phyloP scores from a whole-genome alignment of 1,140 invertebrate species.

The Temnothorax longispinosus region DNA sequence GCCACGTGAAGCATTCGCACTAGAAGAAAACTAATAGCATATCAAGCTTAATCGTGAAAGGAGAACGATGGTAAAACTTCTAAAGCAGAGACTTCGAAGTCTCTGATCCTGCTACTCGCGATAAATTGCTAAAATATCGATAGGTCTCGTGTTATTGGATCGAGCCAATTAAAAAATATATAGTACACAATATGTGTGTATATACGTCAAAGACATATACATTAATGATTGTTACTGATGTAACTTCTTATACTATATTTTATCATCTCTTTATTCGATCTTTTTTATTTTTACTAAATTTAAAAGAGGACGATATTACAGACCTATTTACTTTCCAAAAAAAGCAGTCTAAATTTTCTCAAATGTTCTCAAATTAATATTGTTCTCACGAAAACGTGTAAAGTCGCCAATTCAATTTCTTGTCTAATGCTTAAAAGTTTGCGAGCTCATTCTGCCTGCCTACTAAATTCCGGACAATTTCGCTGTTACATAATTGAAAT shows the following conservation, averaged over 20 bases:
- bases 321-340: not conserved
- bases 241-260: not conserved
- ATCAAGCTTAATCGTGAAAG: constrained; percentile 62
- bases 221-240: not conserved
- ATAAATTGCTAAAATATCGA: constrained; percentile 28
- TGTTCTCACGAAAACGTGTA: constrained; percentile 1
- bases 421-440: not conserved
- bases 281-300: not conserved
- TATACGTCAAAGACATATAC: not conserved
- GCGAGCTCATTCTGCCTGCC: not conserved
- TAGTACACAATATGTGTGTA: not conserved
- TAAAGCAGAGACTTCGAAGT: not conserved
- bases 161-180: not conserved
- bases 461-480: constrained; percentile 30
- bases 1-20: constrained; percentile 23
- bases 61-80: constrained; percentile 26
- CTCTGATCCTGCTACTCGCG: not conserved
- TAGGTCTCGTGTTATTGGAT: not conserved
- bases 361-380: not conserved
- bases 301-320: not conserved
- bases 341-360: not conserved
- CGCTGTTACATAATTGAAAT: constrained; percentile 18
- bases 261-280: no score
- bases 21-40: constrained; percentile 46
- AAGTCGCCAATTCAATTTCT: constrained; percentile 1